Evolutionary conservation across 1,140 invertebrate genomes (phyloP).

Genomic region (Tetragonula clypearis): DNA sequence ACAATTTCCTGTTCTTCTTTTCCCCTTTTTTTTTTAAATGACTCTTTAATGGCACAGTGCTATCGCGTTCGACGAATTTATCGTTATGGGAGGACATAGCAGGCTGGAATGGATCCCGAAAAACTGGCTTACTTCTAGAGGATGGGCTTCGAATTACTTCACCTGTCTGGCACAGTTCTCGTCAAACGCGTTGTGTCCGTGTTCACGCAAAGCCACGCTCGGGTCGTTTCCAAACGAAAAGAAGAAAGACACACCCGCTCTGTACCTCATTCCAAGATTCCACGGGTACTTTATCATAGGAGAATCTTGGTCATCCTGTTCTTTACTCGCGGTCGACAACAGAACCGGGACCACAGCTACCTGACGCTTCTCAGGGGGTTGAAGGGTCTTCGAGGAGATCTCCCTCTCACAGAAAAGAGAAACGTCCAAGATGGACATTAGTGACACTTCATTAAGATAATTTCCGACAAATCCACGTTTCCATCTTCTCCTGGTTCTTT

Average conservation of each 20-base stretch:
- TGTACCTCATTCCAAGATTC: conserved; percentile 28
- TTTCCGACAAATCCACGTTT: conserved; percentile 39
- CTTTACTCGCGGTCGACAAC: conserved; percentile 27
- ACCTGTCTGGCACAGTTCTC: conserved; percentile 6
- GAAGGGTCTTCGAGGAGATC: conserved; percentile 42
- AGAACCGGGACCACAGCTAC: not conserved
- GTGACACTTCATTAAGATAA: conserved; percentile 72
- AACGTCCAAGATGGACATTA: conserved; percentile 35
- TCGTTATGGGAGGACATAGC: not conserved
- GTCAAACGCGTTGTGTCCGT: conserved; percentile 4
- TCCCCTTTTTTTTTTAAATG: not conserved
- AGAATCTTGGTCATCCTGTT: conserved; percentile 24
- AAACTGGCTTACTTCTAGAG: conserved; percentile 39
- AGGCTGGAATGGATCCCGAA: not conserved
- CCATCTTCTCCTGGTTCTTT: not conserved
- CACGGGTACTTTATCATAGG: conserved; percentile 46
- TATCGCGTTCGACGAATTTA: conserved; percentile 43
- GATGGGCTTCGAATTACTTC: conserved; percentile 6
- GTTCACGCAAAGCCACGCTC: not conserved
- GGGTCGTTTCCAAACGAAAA: not conserved
- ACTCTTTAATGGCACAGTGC: conserved; percentile 40
- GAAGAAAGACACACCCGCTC: not conserved
- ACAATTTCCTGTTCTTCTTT: not conserved
- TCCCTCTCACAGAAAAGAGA: not conserved
- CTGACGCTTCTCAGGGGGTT: conserved; percentile 23